Base-by-base conservation (phyloP, 2,797 vertebrate species). In the Alectoris magna region DNA sequence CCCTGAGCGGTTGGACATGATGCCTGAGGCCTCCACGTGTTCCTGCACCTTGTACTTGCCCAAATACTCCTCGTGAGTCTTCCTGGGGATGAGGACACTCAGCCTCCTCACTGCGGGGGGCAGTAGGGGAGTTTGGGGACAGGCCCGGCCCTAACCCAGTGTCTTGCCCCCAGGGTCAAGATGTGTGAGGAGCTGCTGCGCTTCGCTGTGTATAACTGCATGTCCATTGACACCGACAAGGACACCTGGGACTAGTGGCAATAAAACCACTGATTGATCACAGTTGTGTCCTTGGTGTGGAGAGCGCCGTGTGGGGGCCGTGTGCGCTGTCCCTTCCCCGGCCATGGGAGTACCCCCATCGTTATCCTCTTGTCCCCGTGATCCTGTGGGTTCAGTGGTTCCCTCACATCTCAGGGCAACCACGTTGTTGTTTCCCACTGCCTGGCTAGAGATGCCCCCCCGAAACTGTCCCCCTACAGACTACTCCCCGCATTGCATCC, bases 211-310 rank as follows among this genome's bases (percentile, higher is more conserved):
- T 99, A 99, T 97, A 99, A 99, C 97, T 99, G 99, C 46, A 98
- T 99, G 93, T 99, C 99, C 91, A 99, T 99, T 1, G 99, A 99
- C 97, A 99, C 98, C 0, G 99, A 99, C 96, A 98, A 98, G 98
- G 98, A 98, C 69, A 96, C 98, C 26, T 99, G 98, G 98, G 98
- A 99, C 26, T 98, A 99, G 90, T 99, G 97, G 70, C 34, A 91
- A 88, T 96, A 92, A 94, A 94, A 21, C 22, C 6, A 66, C 71
- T 56, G 59, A 4, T 8, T 3, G 39, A 18, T 14, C 11, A 39
- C 17, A 3, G 39, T 49, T 19, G 44, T 49, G 60, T 73, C 56
- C 2, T 3, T 64, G 68, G 63, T 2, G 14, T 3, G 63, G 34
- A 9, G 24, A 84, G 44, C 0, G 0, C 1, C 10, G 34, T 0